Percentiles rank a stretch among this genome's conserved stretches.
These are phyloP conservation scores for Tenrec ecaudatus DNA, from an alignment of 2,113 vertebrate species.

Conservation along the genomic window DNA sequence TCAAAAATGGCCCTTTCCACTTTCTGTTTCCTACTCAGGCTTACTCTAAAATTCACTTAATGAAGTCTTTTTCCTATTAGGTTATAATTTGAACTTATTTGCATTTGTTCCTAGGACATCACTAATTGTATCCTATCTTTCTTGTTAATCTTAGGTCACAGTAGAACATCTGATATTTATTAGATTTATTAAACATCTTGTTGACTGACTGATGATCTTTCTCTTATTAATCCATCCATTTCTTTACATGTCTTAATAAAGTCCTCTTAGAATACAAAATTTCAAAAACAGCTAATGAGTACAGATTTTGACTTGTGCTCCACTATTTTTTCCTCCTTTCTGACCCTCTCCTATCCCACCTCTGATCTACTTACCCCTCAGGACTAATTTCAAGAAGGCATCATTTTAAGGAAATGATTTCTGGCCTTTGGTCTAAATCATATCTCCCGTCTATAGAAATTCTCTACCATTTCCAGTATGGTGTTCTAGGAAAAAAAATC, in stretches of 20 bases:
- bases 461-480: not conserved
- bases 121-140: too few relatives aligned
- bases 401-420: not conserved
- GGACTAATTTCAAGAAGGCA: not conserved
- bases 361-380: not conserved
- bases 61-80: not conserved
- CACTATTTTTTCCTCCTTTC: too few relatives aligned
- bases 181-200: not conserved
- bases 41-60: not conserved
- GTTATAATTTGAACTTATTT: not conserved
- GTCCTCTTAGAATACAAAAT: not conserved
- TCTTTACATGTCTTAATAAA: not conserved
- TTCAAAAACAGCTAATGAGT: not conserved
- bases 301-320: not conserved
- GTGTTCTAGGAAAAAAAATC: not conserved
- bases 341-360: rapidly evolving
- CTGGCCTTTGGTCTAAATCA: not conserved
- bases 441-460: not conserved
- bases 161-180: not conserved
- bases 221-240: not conserved
- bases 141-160: not conserved
- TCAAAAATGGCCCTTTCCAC: rapidly evolving
- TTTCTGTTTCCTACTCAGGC: rapidly evolving
- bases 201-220: not conserved
- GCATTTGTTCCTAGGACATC: not conserved